phyloP scores from a whole-genome alignment of 2,888 invertebrate genomes.

The Synanthedon andrenaeformis region DNA sequence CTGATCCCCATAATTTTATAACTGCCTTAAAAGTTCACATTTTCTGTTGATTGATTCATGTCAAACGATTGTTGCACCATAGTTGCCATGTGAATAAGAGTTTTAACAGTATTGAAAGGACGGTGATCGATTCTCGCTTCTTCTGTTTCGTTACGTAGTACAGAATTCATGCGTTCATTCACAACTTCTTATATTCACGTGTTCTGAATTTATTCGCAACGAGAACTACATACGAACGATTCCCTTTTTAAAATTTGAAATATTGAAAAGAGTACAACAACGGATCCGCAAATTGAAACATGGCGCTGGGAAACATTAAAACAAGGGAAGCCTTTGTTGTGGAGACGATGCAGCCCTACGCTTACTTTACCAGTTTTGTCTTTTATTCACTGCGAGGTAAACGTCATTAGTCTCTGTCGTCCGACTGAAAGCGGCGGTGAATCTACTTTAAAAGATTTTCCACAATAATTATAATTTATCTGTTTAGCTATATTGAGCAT shows the following conservation, averaged over 20 bases:
- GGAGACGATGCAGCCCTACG: conserved; percentile 10
- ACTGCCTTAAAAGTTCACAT: too few species aligned
- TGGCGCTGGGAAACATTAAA: conserved; percentile 26
- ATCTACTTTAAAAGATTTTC: conserved; percentile 9
- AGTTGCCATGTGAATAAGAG: too few species aligned
- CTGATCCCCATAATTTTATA: too few species aligned
- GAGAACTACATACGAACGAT: not conserved
- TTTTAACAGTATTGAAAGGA: too few species aligned
- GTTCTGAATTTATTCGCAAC: too few species aligned
- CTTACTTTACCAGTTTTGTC: conserved; percentile 21
- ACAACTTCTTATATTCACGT: too few species aligned
- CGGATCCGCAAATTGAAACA: conserved; percentile 21
- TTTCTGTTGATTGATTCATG: too few species aligned
- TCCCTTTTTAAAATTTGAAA: conserved; percentile 7
- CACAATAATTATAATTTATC: conserved; percentile 17
- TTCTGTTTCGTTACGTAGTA: too few species aligned
- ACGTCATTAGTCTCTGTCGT: conserved; percentile 40
- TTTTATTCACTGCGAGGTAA: conserved; percentile 24
- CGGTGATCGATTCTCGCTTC: too few species aligned
- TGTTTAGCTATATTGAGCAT: conserved; percentile 6
- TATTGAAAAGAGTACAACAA: conserved; percentile 33
- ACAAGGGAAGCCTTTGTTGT: conserved; percentile 13
- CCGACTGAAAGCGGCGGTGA: conserved; percentile 13
- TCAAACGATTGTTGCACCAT: too few species aligned
- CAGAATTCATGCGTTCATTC: too few species aligned